Evolutionary conservation across 2,888 invertebrate species (phyloP).

Genomic region (Ormyrus rosae): DNA sequence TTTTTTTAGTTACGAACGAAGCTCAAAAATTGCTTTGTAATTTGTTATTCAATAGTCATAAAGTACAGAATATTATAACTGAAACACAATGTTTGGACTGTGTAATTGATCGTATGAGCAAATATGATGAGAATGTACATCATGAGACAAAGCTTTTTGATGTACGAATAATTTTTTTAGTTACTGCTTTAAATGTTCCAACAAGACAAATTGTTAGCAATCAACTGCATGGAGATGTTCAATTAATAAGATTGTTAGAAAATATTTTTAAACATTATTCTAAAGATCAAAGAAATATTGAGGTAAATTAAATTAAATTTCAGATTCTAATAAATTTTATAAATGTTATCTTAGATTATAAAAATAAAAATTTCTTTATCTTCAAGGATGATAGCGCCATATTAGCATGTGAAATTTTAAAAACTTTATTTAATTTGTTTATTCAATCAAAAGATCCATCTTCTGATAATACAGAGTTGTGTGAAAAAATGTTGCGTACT

Average conservation of each 20-base stretch:
- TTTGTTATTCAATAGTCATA: constrained; percentile 86
- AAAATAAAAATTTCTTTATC: constrained; percentile 23
- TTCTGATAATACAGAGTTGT: constrained; percentile 84
- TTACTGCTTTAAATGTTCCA: constrained; percentile 88
- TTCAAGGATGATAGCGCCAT: constrained; percentile 80
- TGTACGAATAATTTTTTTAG: constrained; percentile 90
- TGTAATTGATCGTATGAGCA: constrained; percentile 84
- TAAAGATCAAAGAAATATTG: constrained; percentile 18
- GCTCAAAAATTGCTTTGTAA: constrained; percentile 93
- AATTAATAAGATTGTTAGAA: constrained; percentile 83
- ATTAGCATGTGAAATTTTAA: constrained; percentile 85
- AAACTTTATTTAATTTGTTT: constrained; percentile 87
- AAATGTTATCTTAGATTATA: neutral
- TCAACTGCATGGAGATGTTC: constrained; percentile 83
- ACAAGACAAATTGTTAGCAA: constrained; percentile 82
- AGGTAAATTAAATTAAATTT: constrained; percentile 30
- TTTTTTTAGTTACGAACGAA: constrained; percentile 80
- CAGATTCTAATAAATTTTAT: constrained; percentile 1
- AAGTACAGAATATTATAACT: constrained; percentile 78
- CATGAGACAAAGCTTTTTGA: constrained; percentile 90
- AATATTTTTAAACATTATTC: constrained; percentile 76
- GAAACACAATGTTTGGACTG: constrained; percentile 74
- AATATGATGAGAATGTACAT: constrained; percentile 80
- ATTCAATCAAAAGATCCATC: constrained; percentile 77
- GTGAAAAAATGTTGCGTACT: constrained; percentile 83